Percentiles rank a stretch among this genome's conserved stretches.
These are phyloP conservation scores for Teleopsis dalmanni DNA, from an alignment of 1,140 invertebrate species.

Conservation along the genomic window DNA sequence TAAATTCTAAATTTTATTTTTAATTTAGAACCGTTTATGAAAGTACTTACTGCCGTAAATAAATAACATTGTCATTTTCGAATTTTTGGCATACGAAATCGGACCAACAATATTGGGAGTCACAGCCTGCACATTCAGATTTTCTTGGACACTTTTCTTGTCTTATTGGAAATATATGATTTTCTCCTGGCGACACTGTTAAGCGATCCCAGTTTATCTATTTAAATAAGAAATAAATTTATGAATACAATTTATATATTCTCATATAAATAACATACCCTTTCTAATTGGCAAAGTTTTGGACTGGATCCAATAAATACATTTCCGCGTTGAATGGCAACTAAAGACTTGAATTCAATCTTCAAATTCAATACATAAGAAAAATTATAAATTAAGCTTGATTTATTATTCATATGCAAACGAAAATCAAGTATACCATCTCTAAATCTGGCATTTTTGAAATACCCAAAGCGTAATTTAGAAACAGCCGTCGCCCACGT, in stretches of 20 bases:
- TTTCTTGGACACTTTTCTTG: constrained; percentile 18
- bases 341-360: constrained; percentile 28
- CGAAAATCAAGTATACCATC: no score
- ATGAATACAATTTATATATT: background rate
- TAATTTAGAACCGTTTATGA: background rate
- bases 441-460: constrained; percentile 27
- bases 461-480: constrained; percentile 82
- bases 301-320: constrained; percentile 28
- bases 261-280: no score
- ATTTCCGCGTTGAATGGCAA: constrained; percentile 36
- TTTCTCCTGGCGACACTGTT: constrained; percentile 25
- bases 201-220: constrained; percentile 36
- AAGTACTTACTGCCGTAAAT: constrained; percentile 6
- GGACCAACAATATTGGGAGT: constrained; percentile 30
- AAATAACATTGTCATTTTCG: constrained; percentile 30
- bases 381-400: background rate
- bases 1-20: no score
- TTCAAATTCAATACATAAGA: constrained; percentile 15
- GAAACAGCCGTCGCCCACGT: constrained; percentile 76
- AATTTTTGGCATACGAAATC: constrained; percentile 29
- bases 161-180: constrained; percentile 19
- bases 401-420: no score
- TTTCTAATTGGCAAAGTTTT: constrained; percentile 29
- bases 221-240: background rate
- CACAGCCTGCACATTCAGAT: constrained; percentile 24